phyloP scores from a whole-genome alignment of 2,113 vertebrate genomes.

The Hassar affinis region DNA sequence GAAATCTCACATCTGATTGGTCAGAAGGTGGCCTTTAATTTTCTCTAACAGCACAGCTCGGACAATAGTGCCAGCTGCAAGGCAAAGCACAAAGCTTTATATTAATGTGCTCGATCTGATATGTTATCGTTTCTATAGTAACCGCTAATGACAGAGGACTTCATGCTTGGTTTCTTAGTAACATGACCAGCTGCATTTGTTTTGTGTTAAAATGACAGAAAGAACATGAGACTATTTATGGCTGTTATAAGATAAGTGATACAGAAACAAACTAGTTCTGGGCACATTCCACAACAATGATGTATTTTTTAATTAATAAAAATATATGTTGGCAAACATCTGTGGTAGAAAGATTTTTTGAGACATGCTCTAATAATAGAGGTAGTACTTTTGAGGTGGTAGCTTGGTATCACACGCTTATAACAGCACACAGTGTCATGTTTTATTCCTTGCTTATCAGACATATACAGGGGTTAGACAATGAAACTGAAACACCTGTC shows the following conservation, averaged over 20 bases:
- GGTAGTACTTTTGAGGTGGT: not conserved
- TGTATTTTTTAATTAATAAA: not conserved
- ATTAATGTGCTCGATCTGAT: not conserved
- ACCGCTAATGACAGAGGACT: not conserved
- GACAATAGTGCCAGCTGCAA: slow-evolving; percentile 15
- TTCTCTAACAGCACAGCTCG: not conserved
- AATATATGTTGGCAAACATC: not conserved
- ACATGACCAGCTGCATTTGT: not conserved
- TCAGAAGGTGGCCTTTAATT: not conserved
- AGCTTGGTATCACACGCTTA: not conserved
- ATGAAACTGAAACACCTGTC: no score
- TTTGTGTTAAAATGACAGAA: not conserved
- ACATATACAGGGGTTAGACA: no score
- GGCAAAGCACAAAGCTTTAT: not conserved
- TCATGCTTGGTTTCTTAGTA: not conserved
- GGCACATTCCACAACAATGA: not conserved
- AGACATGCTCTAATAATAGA: not conserved
- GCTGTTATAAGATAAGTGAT: not conserved
- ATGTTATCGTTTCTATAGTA: slow-evolving; percentile 1
- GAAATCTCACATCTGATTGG: not conserved
- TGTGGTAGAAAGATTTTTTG: not conserved
- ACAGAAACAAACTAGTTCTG: not conserved
- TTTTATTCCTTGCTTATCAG: not conserved
- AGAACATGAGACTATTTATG: not conserved
- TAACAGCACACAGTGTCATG: not conserved